Evolutionary conservation across 2,113 vertebrate genomes (phyloP), one percentile per base, ranked within the genome.

Genomic region (Sander lucioperca): DNA sequence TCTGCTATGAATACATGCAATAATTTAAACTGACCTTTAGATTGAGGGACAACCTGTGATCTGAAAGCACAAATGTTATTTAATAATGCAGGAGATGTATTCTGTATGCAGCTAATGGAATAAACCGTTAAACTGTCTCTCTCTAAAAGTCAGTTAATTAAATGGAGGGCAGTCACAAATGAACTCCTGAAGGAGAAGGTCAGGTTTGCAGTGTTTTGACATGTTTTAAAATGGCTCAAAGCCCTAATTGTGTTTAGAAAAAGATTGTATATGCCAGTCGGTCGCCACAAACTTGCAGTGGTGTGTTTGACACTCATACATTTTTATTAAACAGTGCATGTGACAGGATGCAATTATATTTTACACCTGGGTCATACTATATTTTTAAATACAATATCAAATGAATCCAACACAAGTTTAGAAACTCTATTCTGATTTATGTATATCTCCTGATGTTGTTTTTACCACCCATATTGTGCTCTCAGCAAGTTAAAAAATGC

Each of bases 171-270:
- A 66, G 51, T 58, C n/a, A 9, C n/a, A 53, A 43, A 15, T 68
- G 71, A 53, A 27, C 47, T 70, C 12, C 68, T 84, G 65, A 27
- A 56, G 62, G 16, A 73, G 21, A 83, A 69, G 50, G 64, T 77
- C 72, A 62, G 18, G 45, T 67, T 51, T 74, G 57, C 27, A 23
- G 48, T 86, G 67, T 83, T 85, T 69, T 74, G 79, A 79, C 77
- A 86, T 86, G 63, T 90, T 85, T 65, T 82, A 69, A 71, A 87
- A 73, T 3, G 12, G 2, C 53, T 85, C 65, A 78, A 56, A 64
- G 67, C 30, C 65, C 64, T 77, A 15, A 67, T 23, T 69, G 64
- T 74, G 79, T 87, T 48, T 33, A 36, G 33, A 81, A 63, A 64
- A 3, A 75, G 1, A 59, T 61, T 50, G 68, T 67, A 57, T 39